Percentiles rank a stretch among this genome's conserved stretches.
Conservation (phyloP, 92 coral and sea anemone species). For the Actinernus sp. region DNA sequence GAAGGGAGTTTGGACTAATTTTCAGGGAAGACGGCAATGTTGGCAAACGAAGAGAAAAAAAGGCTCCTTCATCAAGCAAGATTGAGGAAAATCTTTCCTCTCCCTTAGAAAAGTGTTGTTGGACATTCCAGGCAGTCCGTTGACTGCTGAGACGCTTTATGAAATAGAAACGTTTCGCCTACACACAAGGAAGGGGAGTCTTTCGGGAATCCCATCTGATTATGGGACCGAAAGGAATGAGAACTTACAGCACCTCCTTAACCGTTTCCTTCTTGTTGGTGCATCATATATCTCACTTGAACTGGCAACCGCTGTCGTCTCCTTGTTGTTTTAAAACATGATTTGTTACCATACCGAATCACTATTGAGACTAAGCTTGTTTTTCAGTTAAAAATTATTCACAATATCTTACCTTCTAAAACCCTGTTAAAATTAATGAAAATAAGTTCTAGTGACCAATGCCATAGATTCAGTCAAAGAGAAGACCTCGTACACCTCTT, state of each 20-base stretch:
- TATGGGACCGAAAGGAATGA: slow-evolving; percentile 45
- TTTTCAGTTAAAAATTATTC: too few species aligned
- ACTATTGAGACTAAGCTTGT: too few species aligned
- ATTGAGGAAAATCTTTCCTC: slow-evolving; percentile 30
- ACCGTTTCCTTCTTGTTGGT: slow-evolving; percentile 30
- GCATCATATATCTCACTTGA: slow-evolving; percentile 25
- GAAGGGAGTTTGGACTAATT: slow-evolving; percentile 47
- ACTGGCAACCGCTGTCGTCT: slow-evolving; percentile 30
- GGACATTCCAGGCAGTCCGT: not conserved
- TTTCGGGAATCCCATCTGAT: slow-evolving; percentile 44
- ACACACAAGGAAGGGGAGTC: slow-evolving; percentile 38
- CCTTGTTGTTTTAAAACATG: slow-evolving; percentile 20
- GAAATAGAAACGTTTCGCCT: slow-evolving; percentile 12
- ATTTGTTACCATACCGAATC: too few species aligned
- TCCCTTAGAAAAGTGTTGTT: slow-evolving; percentile 32
- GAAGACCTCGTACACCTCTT: too few species aligned
- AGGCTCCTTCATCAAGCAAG: slow-evolving; percentile 2
- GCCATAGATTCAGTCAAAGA: too few species aligned
- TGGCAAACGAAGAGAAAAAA: slow-evolving; percentile 10
- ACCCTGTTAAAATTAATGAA: too few species aligned
- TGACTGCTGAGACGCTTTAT: slow-evolving; percentile 1
- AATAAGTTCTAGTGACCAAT: too few species aligned
- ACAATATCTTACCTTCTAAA: too few species aligned
- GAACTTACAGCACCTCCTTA: slow-evolving; percentile 16
- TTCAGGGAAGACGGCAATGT: slow-evolving; percentile 29